phyloP scores from a whole-genome alignment of 2,888 invertebrate species.

The Eurytoma californica region DNA sequence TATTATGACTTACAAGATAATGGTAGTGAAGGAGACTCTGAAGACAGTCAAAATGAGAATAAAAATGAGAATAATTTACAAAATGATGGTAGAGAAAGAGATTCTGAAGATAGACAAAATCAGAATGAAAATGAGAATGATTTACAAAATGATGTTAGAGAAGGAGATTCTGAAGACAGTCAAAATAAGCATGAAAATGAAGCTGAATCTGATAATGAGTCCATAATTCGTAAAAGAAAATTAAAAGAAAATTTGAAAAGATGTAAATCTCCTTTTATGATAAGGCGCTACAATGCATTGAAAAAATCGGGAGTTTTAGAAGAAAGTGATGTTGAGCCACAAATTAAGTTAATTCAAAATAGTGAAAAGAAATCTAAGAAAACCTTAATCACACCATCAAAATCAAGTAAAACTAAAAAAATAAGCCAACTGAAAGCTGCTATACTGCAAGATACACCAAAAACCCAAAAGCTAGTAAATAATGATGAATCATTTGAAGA shows the following conservation, averaged over 20 bases:
- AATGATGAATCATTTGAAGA: too few species aligned
- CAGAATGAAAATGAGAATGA: not conserved
- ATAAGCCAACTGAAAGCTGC: too few species aligned
- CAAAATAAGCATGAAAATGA: not conserved
- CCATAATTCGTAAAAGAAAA: not conserved
- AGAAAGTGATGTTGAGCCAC: not conserved
- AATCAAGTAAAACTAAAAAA: not conserved
- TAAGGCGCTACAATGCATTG: conserved; percentile 4
- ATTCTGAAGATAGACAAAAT: not conserved
- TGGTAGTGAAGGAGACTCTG: not conserved
- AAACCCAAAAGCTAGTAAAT: too few species aligned
- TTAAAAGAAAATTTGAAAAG: conserved; percentile 18
- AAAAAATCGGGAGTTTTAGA: conserved; percentile 7
- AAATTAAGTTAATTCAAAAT: not conserved
- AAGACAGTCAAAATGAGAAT: not conserved
- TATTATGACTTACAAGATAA: not conserved
- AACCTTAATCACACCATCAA: too few species aligned
- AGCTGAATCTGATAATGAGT: conserved; percentile 13
- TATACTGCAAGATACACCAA: too few species aligned
- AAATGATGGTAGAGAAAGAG: not conserved
- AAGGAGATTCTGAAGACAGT: not conserved
- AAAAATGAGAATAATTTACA: not conserved
- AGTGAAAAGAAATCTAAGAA: not conserved
- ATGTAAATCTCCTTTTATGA: conserved; percentile 20
- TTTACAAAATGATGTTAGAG: not conserved